Conservation (phyloP, 1,140 invertebrate genomes). For the Drosophila subobscura region DNA sequence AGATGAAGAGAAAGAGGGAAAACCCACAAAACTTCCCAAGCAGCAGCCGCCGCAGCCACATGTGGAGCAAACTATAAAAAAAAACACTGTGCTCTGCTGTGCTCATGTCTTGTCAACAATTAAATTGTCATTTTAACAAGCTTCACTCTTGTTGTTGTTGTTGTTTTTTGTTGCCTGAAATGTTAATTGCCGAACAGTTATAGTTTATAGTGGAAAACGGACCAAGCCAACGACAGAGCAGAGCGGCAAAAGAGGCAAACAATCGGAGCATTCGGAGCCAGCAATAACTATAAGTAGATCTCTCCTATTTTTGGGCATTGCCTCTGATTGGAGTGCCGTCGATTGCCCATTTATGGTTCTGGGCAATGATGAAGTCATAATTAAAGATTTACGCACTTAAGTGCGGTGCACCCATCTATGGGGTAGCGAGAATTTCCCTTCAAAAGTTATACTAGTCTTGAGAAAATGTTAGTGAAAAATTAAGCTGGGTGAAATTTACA, state of each 20-base stretch:
- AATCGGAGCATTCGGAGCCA: conserved; percentile 59
- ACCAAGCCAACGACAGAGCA: conserved; percentile 40
- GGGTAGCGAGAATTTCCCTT: conserved; percentile 41
- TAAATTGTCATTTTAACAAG: conserved; percentile 83
- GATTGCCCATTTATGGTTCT: conserved; percentile 64
- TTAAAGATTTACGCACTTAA: conserved; percentile 48
- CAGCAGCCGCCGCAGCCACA: conserved; percentile 35
- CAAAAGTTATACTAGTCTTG: conserved; percentile 2
- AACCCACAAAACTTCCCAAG: conserved; percentile 74
- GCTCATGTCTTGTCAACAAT: conserved; percentile 79
- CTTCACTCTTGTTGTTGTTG: conserved; percentile 71
- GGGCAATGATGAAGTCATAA: conserved; percentile 62
- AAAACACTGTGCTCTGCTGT: conserved; percentile 22
- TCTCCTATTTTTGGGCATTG: conserved; percentile 75
- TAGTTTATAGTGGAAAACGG: conserved; percentile 61
- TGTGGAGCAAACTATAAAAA: conserved; percentile 64
- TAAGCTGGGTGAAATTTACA: too few species aligned
- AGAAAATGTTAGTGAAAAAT: neutral
- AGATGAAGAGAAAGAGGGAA: conserved; percentile 23
- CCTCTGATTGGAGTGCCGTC: conserved; percentile 22
- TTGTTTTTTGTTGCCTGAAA: conserved; percentile 49
- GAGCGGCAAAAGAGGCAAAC: conserved; percentile 19
- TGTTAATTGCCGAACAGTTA: conserved; percentile 83
- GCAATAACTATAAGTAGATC: too few species aligned
- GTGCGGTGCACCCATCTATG: conserved; percentile 38